phyloP scores from a whole-genome alignment of 2,888 invertebrate species.

The Erannis defoliaria region DNA sequence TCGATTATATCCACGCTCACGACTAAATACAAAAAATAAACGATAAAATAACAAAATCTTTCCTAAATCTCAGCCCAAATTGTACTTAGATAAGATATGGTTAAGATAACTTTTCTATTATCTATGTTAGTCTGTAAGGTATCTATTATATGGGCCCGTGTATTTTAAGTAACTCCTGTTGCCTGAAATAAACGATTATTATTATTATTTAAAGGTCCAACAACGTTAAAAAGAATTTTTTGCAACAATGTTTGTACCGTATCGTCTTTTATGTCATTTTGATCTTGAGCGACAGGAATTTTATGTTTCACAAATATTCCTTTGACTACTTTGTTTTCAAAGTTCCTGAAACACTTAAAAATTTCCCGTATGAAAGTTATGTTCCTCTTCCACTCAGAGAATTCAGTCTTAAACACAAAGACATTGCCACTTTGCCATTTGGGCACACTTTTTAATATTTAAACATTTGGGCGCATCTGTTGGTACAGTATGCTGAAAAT shows the following conservation, averaged over 20 bases:
- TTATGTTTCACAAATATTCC: conserved; percentile 3
- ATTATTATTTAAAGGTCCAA: too few species aligned
- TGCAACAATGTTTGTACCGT: background rate
- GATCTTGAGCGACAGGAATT: background rate
- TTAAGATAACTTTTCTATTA: too few species aligned
- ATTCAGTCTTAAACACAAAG: conserved; percentile 26
- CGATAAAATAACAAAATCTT: too few species aligned
- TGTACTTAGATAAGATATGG: too few species aligned
- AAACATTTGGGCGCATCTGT: conserved; percentile 24
- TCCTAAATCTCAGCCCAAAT: too few species aligned
- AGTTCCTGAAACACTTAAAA: conserved; percentile 19
- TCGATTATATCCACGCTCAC: too few species aligned
- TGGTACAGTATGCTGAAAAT: background rate
- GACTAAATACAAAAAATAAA: too few species aligned
- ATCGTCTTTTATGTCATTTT: background rate
- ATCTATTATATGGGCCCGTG: too few species aligned
- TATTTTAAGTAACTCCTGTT: too few species aligned
- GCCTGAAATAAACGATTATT: too few species aligned
- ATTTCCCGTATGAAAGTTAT: conserved; percentile 27
- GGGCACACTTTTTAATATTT: conserved; percentile 34
- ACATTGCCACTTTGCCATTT: conserved; percentile 31
- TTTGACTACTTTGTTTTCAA: conserved; percentile 16
- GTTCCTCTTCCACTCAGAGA: background rate
- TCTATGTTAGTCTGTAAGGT: too few species aligned
- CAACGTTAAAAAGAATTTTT: background rate